Base-by-base conservation (phyloP, 2,888 invertebrate species). In the Synergus itoensis region DNA sequence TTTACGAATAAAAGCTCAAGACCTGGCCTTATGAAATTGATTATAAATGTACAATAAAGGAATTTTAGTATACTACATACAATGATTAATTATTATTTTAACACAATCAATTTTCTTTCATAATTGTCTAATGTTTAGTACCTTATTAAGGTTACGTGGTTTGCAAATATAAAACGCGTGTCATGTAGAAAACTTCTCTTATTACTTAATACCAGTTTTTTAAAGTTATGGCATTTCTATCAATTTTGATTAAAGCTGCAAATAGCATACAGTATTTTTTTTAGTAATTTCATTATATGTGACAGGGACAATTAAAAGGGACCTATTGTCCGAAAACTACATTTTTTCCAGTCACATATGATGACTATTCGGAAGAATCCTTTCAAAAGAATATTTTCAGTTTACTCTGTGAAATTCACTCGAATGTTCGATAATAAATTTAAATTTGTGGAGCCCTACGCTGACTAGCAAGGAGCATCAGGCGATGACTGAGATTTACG, bases 401-500 rank as follows among this genome's bases (percentile, higher is more conserved):
- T 48, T 28, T 45, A 12, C 14, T 21, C 14, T 48, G 14, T 14
- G 16, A 69, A 69, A 16, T n/a, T 69, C 36, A 36, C n/a, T 48
- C 4, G 16, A 28, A 48, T 73, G 36, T 4, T 36, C 16, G 9
- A 36, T 40, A 11, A 21, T 64, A 53, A 73, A 73, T 36, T 73
- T 82, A 79, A 77, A 78, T 77, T 77, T 86, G 83, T n/a, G 83
- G 63, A 7, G 81, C 77, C 41, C 86, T 86, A 14, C 83, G 87
- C 14, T 89, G 87, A 8, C 88, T 84, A 18, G 89, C 88, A 4
- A 91, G 81, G 28, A 88, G 77, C 93, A 95, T 94, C 85, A 96
- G 92, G 89, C 94, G 95, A 85, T 95, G 94, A 84, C 95, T 94
- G 63, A 96, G 92, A 87, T 94, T 94, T 43, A 94, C 94, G 86